Evolutionary conservation across 2,113 vertebrate species (phyloP).

Genomic region (Harpagus bidentatus): DNA sequence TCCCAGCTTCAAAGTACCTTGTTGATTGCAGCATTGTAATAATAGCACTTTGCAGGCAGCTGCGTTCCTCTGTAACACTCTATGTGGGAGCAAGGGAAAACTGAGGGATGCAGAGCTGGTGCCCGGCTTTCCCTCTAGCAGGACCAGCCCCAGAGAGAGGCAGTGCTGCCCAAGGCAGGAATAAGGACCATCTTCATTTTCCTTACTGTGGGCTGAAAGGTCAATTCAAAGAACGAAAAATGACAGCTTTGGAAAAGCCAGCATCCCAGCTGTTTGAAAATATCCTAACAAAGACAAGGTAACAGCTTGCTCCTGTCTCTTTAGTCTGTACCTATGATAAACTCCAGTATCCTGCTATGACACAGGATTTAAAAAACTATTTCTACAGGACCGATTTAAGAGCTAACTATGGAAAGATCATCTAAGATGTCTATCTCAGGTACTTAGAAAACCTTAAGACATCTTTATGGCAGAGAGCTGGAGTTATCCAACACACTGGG

Average conservation of each 20-base stretch:
- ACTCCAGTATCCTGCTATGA: neutral
- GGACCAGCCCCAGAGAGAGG: neutral
- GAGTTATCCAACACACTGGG: neutral
- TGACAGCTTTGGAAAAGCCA: neutral
- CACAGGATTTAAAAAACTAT: neutral
- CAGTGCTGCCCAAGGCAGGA: neutral
- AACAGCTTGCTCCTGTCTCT: neutral
- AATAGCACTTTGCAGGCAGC: neutral
- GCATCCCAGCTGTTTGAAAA: neutral
- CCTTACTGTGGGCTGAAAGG: neutral
- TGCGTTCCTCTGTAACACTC: accelerated
- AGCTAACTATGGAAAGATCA: neutral
- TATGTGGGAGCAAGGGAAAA: neutral
- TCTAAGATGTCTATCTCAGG: neutral
- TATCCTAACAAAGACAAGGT: neutral
- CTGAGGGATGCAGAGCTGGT: neutral
- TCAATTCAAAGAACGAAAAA: neutral
- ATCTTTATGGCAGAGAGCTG: neutral
- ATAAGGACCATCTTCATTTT: neutral
- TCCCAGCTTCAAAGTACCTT: neutral
- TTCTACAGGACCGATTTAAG: neutral
- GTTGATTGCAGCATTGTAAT: neutral
- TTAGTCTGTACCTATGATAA: neutral
- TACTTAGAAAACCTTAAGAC: neutral
- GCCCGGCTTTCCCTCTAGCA: neutral